Evolutionary conservation across 2,113 vertebrate genomes (phyloP), one percentile per base, ranked within the genome.

Genomic region (Stomatorhinus ivindoensis): DNA sequence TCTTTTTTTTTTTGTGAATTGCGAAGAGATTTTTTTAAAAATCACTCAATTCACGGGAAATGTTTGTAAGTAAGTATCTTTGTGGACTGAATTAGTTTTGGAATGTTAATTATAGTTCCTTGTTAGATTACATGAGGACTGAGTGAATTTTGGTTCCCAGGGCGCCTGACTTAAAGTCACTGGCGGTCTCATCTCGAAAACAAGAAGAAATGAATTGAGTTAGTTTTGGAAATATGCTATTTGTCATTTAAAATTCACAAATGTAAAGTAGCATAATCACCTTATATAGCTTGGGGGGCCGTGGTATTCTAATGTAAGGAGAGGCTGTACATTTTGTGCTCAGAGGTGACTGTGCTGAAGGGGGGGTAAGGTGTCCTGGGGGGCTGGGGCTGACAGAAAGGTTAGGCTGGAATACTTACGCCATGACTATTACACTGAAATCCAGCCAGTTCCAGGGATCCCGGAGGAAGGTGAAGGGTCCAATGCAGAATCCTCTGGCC

Each of bases 361-460:
- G 42, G 76, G 76, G 42, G 76, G 39, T 24, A 6, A 10, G 76
- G 35, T 8, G 7, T 82, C 76, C 10, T 11, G 10, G 61, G 61
- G 61, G 10, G 39, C 15, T 4, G 35, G 39, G 42, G 21, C 82
- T 69, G 61, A 4, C 61, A 69, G 61, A 69, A 69, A 69, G 61
- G 61, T 69, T 69, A 69, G 27, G 8, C 44, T 24, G 80, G 47
- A 50, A 83, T 95, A 99, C 98, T 99, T 96, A 99, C 98, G 98
- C 98, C 98, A 99, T 99, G 92, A 97, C 93, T 82, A 99, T 99
- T 92, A 99, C 98, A 21, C 97, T 98, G 96, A 99, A 99, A 95
- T 99, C 98, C 88, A 99, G 94, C 97, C 98, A 99, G 95, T 99
- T 99, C 98, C 98, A 99, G 0, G 98, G 98, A 92, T 99, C 98